These are phyloP conservation scores for Gasterosteus nipponicus DNA, from an alignment of 2,113 vertebrate genomes.

Conservation along the genomic window DNA sequence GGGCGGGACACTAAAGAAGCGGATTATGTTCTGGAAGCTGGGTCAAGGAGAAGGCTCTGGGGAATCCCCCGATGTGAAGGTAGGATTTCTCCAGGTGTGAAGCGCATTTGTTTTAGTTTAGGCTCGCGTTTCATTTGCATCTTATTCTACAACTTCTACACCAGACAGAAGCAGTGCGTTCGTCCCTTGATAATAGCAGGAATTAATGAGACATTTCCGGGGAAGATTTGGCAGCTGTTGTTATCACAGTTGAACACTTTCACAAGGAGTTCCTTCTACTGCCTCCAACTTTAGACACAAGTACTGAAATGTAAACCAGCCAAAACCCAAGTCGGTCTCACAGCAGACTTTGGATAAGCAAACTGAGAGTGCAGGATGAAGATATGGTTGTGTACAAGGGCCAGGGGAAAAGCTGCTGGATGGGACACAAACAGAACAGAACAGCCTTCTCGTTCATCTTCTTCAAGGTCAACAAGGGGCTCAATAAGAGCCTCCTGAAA, in stretches of 20 bases:
- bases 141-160: not conserved
- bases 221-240: slow-evolving; percentile 42
- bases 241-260: slow-evolving; percentile 46
- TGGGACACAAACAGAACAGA: slow-evolving; percentile 68
- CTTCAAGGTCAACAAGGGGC: slow-evolving; percentile 73
- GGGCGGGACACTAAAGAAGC: slow-evolving; percentile 55
- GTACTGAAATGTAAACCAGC: slow-evolving; percentile 42
- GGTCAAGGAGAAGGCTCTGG: slow-evolving; percentile 48
- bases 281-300: slow-evolving; percentile 50
- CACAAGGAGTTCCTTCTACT: slow-evolving; percentile 39
- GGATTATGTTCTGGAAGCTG: slow-evolving; percentile 65
- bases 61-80: slow-evolving; percentile 42
- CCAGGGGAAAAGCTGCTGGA: slow-evolving; percentile 68
- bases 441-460: slow-evolving; percentile 35
- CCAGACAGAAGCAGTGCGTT: not conserved
- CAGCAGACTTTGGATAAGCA: slow-evolving; percentile 66
- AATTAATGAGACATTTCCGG: slow-evolving; percentile 14
- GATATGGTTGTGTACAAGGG: slow-evolving; percentile 65
- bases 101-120: slow-evolving; percentile 38
- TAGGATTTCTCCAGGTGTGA: slow-evolving; percentile 58
- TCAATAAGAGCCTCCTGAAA: slow-evolving; percentile 50
- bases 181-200: not conserved
- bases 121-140: slow-evolving; percentile 15
- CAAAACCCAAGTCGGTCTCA: slow-evolving; percentile 46
- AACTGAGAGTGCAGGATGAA: slow-evolving; percentile 69